Conservation (phyloP, 2,113 vertebrate genomes). For the Psilopogon haemacephalus region DNA sequence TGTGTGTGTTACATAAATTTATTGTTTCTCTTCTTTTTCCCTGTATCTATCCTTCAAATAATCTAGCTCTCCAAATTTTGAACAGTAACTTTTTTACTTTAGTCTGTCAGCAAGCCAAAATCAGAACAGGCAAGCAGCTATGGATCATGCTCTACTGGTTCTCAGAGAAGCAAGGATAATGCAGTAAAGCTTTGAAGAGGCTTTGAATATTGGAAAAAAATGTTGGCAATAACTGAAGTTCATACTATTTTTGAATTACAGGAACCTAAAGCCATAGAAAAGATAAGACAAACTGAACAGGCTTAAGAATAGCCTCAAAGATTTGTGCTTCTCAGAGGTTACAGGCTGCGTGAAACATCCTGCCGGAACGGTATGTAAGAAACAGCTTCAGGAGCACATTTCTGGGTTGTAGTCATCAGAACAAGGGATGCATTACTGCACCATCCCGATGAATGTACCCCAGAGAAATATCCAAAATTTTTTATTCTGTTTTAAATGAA, state of each 20-base stretch:
- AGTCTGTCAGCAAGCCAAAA: constrained; percentile 3
- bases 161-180: background rate
- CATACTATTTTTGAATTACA: background rate
- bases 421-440: background rate
- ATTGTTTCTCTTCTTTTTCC: background rate
- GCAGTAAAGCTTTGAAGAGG: background rate
- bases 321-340: background rate
- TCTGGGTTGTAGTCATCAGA: background rate
- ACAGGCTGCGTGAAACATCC: background rate
- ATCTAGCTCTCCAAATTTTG: background rate
- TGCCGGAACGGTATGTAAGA: background rate
- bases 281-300: background rate
- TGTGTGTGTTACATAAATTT: background rate
- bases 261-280: background rate
- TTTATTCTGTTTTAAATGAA: background rate
- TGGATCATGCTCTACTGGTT: background rate
- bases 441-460: background rate
- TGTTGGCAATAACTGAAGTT: background rate
- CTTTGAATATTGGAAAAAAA: constrained; percentile 14
- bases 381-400: background rate
- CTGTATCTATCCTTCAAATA: background rate
- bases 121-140: background rate
- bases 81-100: background rate
- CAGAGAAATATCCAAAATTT: background rate
- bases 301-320: background rate